Evolutionary conservation across 2,797 vertebrate genomes (phyloP).

Genomic region (Pteropus rufus): DNA sequence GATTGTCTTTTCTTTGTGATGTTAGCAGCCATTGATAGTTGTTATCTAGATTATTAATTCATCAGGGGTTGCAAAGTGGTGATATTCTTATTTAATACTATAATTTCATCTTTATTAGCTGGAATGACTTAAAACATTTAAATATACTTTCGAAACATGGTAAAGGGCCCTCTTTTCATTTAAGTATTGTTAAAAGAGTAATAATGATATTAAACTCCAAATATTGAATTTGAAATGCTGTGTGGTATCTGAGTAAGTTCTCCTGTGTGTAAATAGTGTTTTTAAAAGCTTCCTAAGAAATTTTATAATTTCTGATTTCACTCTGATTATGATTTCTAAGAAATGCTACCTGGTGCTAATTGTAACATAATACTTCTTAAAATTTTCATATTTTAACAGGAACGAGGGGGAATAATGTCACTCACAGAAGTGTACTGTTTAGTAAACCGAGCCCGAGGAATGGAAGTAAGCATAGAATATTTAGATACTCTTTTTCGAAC

Average conservation of each 20-base stretch:
- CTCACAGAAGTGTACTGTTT: constrained; percentile 98
- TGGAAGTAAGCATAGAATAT: constrained; percentile 89
- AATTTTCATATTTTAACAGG: constrained; percentile 82
- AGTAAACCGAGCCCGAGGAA: constrained; percentile 95
- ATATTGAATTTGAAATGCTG: background rate
- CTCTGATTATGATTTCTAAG: background rate
- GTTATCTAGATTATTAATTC: background rate
- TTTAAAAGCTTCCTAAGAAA: background rate
- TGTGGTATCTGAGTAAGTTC: background rate
- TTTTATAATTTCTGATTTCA: background rate
- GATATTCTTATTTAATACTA: background rate
- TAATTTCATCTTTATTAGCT: background rate
- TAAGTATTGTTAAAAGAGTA: background rate
- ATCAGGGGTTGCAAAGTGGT: background rate
- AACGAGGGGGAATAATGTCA: constrained; percentile 97
- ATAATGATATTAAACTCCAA: background rate
- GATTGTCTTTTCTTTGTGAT: background rate
- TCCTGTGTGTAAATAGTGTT: background rate
- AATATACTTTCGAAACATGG: background rate
- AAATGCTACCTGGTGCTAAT: background rate
- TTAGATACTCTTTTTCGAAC: background rate
- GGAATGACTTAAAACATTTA: constrained; percentile 17
- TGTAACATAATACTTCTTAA: background rate
- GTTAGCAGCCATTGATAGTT: background rate
- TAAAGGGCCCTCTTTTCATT: background rate